Evolutionary conservation across 2,888 invertebrate genomes (phyloP).

Genomic region (Alcis repandata): DNA sequence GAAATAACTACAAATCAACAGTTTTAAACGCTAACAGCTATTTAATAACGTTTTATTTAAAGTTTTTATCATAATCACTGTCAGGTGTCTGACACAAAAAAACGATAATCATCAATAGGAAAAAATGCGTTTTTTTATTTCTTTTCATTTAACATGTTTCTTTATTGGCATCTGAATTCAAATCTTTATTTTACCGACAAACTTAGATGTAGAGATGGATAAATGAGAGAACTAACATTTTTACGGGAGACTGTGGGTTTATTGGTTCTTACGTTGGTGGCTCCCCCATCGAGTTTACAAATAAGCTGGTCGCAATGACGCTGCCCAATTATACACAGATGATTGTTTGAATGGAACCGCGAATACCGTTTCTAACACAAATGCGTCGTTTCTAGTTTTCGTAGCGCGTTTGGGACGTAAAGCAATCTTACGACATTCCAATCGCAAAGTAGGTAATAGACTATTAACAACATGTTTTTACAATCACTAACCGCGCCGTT

Average conservation of each 20-base stretch:
- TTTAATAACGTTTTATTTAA: neutral
- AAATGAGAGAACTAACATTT: neutral
- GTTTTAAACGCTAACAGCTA: slow-evolving; percentile 5
- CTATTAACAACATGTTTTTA: slow-evolving; percentile 53
- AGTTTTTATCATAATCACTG: slow-evolving; percentile 12
- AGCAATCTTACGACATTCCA: slow-evolving; percentile 50
- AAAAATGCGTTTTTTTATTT: neutral
- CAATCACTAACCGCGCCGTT: slow-evolving; percentile 41
- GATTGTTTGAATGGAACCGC: slow-evolving; percentile 36
- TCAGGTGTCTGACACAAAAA: slow-evolving; percentile 17
- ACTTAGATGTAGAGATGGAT: neutral
- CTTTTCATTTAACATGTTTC: neutral
- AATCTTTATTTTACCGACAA: slow-evolving; percentile 9
- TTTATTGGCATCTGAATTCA: slow-evolving; percentile 19
- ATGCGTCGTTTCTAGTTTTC: slow-evolving; percentile 43
- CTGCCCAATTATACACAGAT: slow-evolving; percentile 27
- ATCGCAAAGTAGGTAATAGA: slow-evolving; percentile 50
- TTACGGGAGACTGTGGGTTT: neutral
- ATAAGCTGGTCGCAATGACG: neutral
- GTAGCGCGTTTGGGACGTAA: slow-evolving; percentile 31
- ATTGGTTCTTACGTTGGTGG: neutral
- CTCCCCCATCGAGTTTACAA: neutral
- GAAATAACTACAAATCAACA: slow-evolving; percentile 7
- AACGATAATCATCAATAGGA: slow-evolving; percentile 6
- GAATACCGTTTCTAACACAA: slow-evolving; percentile 46